Conservation (phyloP, 2,888 invertebrate species). For the Catocala nupta region DNA sequence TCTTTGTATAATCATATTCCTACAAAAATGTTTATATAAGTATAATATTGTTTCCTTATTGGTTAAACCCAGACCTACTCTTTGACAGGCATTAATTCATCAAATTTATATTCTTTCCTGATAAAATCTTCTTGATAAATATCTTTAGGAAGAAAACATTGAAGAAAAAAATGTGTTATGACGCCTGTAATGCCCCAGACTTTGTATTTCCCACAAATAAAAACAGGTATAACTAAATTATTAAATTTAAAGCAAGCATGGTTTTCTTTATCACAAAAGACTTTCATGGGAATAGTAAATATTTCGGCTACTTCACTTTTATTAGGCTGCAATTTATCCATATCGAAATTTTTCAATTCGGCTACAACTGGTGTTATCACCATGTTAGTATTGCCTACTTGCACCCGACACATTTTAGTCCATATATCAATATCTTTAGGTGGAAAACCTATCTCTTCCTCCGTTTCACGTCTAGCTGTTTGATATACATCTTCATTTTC, state of each 20-base stretch:
- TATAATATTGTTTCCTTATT: no score
- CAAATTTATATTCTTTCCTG: slow-evolving; percentile 60
- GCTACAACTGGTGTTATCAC: slow-evolving; percentile 92
- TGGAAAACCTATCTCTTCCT: slow-evolving; percentile 94
- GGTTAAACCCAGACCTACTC: no score
- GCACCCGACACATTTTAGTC: slow-evolving; percentile 80
- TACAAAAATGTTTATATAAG: no score
- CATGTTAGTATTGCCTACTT: slow-evolving; percentile 77
- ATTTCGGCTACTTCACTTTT: slow-evolving; percentile 92
- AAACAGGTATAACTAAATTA: slow-evolving; percentile 82
- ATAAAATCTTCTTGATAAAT: slow-evolving; percentile 68
- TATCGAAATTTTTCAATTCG: slow-evolving; percentile 79
- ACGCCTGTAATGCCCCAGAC: slow-evolving; percentile 94
- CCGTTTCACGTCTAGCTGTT: slow-evolving; percentile 95
- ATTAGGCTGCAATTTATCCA: slow-evolving; percentile 87
- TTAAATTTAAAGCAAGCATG: slow-evolving; percentile 89
- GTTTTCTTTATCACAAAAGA: slow-evolving; percentile 88
- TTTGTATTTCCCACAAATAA: slow-evolving; percentile 84
- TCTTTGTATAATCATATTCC: no score
- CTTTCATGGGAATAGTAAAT: slow-evolving; percentile 90
- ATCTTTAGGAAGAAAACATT: slow-evolving; percentile 67
- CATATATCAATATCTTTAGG: slow-evolving; percentile 89
- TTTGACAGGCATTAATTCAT: slow-evolving; percentile 73
- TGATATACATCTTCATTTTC: slow-evolving; percentile 88
- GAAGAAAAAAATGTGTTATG: slow-evolving; percentile 90